A percentile compares a stretch with the other conserved stretches of the same genome.
Conservation (phyloP, 2,113 vertebrate genomes). For the Brienomyrus longianalis region DNA sequence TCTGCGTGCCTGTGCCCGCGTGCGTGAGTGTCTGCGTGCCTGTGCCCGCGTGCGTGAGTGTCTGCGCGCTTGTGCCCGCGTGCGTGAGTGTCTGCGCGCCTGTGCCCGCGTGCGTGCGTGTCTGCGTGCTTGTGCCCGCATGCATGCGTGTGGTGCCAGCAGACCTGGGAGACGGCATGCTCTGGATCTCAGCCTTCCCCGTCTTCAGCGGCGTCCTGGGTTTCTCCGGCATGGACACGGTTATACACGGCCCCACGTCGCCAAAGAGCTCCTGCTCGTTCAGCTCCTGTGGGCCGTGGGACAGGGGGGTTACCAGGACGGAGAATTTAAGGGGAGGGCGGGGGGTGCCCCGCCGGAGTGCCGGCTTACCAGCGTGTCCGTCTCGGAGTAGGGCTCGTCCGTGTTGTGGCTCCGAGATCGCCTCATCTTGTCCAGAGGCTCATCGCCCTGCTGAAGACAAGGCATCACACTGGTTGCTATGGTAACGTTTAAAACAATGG, state of each 20-base stretch:
- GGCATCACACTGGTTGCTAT: conserved; percentile 3
- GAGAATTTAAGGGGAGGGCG: not conserved
- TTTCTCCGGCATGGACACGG: conserved; percentile 74
- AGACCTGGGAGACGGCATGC: conserved; percentile 71
- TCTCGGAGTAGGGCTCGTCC: conserved; percentile 69
- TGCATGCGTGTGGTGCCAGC: not conserved
- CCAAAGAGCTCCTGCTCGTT: conserved; percentile 70
- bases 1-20: too few relatives aligned
- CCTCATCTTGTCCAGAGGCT: conserved; percentile 70
- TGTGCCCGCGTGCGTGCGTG: not conserved
- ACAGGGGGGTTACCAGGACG: not conserved
- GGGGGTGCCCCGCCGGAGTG: too few relatives aligned
- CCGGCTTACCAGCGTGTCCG: conserved; percentile 63
- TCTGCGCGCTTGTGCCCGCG: too few relatives aligned
- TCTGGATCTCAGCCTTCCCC: conserved; percentile 66
- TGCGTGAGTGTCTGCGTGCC: too few relatives aligned
- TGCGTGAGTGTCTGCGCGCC: not conserved
- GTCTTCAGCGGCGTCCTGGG: conserved; percentile 74
- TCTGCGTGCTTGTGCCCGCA: too few relatives aligned
- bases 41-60: too few relatives aligned
- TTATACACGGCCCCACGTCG: conserved; percentile 63
- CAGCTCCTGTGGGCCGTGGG: conserved; percentile 54
- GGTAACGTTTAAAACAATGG: not conserved
- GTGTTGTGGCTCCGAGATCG: conserved; percentile 69
- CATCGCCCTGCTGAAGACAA: conserved; percentile 59